Base-by-base conservation (phyloP, 2,888 invertebrate genomes). In the Coecobrya sp. region DNA sequence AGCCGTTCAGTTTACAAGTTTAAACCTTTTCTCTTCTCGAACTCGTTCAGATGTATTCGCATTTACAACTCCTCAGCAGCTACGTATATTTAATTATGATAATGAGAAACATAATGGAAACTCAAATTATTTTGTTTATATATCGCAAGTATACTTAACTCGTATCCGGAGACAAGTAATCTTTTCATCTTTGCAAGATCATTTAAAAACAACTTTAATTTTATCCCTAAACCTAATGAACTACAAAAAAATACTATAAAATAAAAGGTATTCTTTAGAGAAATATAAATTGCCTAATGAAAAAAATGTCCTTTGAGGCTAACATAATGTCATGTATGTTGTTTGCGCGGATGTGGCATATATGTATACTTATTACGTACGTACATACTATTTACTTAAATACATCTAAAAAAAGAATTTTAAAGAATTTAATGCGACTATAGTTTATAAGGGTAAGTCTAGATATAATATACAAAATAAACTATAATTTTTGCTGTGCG, bases 401-500 rank as follows among this genome's bases (percentile, higher is more conserved):
- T 36, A 36, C 36, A 36, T n/a, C 19, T 59, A 25, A 65, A 65
- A 65, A 65, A 65, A 65, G 11, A 68, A 27, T 27, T 22, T 27
- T 7, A 19, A 68, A 27, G 3, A 27, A 16, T 52, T 36, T 36
- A 0, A 30, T 27, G 68, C 22, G 27, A 30, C 7, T 16, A 27
- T 68, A 68, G 30, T 68, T 30, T 16, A 8, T 1, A 68, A 68
- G 68, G 10, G 3, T 27, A 27, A 36, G 2, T 30, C 70, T 73
- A 45, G 3, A 4, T 59, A n/a, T 13, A 84, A 19, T 59, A 36
- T 84, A 52, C 52, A 68, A 86, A 27, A 25, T 16, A 86, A 68
- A 16, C 11, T 86, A 86, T 86, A 70, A 49, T 70, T 70, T 81
- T 86, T 86, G 85, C 85, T 86, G 85, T 49, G 85, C 85, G 85